Conservation (phyloP, 1,140 invertebrate genomes). For the Eufriesea mexicana region DNA sequence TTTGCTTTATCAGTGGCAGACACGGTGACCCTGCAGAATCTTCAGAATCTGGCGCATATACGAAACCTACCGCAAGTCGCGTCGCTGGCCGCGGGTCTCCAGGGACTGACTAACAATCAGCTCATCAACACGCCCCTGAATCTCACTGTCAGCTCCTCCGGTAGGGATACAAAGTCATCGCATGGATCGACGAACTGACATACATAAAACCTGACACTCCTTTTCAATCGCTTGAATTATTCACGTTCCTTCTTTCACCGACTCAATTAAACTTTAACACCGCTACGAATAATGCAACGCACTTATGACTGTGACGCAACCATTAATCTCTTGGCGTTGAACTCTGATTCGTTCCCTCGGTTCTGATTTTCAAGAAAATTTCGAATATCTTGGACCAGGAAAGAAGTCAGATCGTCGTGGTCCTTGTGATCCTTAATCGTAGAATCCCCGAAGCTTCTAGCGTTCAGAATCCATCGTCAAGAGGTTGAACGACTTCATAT, state of each 20-base stretch:
- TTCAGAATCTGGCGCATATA: conserved; percentile 88
- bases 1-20: conserved; percentile 85
- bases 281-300: not conserved
- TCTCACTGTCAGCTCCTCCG: conserved; percentile 88
- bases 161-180: conserved; percentile 73
- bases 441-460: no score
- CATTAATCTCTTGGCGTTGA: no score
- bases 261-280: not conserved
- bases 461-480: no score
- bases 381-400: no score
- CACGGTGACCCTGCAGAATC: conserved; percentile 89
- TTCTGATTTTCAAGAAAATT: no score
- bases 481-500: no score
- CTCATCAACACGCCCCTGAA: conserved; percentile 91
- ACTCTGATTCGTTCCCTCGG: no score
- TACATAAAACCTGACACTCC: not conserved
- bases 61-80: conserved; percentile 87
- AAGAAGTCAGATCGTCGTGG: no score
- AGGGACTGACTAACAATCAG: conserved; percentile 86
- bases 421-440: no score
- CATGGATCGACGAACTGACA: not conserved
- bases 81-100: conserved; percentile 87
- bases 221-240: not conserved
- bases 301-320: no score
- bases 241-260: not conserved